Evolutionary conservation across 2,888 invertebrate genomes (phyloP), one percentile per base, ranked within the genome.

Genomic region (Falcaria lacertinaria): DNA sequence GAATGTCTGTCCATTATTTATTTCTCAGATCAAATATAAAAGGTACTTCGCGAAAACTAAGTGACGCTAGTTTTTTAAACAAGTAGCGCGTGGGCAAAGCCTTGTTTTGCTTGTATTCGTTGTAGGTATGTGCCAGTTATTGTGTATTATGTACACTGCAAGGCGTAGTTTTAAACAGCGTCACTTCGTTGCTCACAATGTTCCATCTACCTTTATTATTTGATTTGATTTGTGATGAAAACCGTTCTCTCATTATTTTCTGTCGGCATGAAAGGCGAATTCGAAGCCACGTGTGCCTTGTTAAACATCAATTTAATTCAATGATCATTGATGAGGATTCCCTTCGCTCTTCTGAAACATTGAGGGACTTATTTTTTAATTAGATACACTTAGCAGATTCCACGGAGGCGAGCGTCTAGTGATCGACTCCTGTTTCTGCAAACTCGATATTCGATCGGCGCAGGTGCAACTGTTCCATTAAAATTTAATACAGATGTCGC

Each of bases 401-500:
- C 67, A 51, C 53, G 56, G 61, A 68, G 59, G 56, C 62, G 61
- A 66, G 62, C 52, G 61, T 56, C 61, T 54, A 69, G 67, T 75
- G 78, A 75, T 76, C 74, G 72, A 73, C 71, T 69, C 65, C 54
- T 48, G 57, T 57, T 60, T 50, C 60, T 56, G 62, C 67, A 66
- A 74, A 71, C 73, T 63, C 61, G 74, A 65, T 66, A 66, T 60
- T 55, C 60, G 64, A 60, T 60, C 56, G 45, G 59, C 52, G 88
- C 88, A 88, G 87, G 85, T 88, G 88, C 87, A 79, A 67, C 64
- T 54, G 64, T 80, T 81, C 77, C 82, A 87, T 88, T 87, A 82
- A 86, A 84, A 75, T 83, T 87, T 85, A 84, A 88, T 85, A 85
- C 85, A 88, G 84, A 80, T 83, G 85, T 88, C 88, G 85, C 81